Evolutionary conservation across 2,797 vertebrate species (phyloP).

Genomic region (Babyrousa celebensis): DNA sequence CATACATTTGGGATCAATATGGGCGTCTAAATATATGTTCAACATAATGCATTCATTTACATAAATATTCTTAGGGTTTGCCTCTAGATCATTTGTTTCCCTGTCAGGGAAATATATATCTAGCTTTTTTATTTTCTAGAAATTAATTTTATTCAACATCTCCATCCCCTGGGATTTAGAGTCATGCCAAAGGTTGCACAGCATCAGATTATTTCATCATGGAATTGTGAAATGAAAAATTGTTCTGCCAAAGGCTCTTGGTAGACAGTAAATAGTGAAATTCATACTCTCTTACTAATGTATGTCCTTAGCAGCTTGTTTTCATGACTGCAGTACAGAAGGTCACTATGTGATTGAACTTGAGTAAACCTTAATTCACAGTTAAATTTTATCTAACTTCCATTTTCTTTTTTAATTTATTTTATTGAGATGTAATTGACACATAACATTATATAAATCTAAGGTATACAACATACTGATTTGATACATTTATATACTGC

Average conservation of each 20-base stretch:
- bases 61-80: neutral
- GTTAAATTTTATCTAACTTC: slow-evolving; percentile 1
- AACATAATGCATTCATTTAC: neutral
- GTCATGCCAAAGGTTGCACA: slow-evolving; percentile 60
- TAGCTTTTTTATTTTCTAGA: slow-evolving; percentile 73
- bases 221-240: slow-evolving; percentile 78
- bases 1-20: slow-evolving; percentile 25
- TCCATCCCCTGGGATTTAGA: slow-evolving; percentile 20
- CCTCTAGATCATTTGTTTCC: slow-evolving; percentile 58
- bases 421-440: neutral
- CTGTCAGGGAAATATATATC: slow-evolving; percentile 48
- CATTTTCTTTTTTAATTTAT: slow-evolving; percentile 2
- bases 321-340: slow-evolving; percentile 39
- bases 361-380: slow-evolving; percentile 2
- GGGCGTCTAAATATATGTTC: neutral
- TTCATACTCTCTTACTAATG: slow-evolving; percentile 13
- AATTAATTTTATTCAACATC: slow-evolving; percentile 78
- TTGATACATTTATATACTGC: neutral
- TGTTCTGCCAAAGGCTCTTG: slow-evolving; percentile 69
- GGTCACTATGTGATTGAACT: slow-evolving; percentile 1
- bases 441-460: neutral
- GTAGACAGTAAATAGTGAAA: slow-evolving; percentile 61
- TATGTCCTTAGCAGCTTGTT: slow-evolving; percentile 58
- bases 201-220: slow-evolving; percentile 73
- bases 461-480: neutral